These are phyloP conservation scores for Thera obeliscata DNA, from an alignment of 2,888 invertebrate genomes.

Conservation along the genomic window DNA sequence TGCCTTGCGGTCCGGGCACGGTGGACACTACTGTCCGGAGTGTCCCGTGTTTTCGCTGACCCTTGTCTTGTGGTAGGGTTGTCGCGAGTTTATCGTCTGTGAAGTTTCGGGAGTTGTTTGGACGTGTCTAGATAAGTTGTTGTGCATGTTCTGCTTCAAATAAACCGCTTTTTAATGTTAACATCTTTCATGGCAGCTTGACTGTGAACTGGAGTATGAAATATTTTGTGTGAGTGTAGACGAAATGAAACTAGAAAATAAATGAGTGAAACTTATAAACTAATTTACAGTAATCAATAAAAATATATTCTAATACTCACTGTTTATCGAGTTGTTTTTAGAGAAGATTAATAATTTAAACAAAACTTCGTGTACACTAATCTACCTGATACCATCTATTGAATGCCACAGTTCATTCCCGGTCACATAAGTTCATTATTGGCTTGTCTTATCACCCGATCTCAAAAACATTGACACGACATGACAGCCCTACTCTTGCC, in stretches of 20 bases:
- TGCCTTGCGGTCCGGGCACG: constrained; percentile 59
- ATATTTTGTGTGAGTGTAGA: background rate
- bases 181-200: background rate
- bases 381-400: constrained; percentile 30
- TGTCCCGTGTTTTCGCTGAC: constrained; percentile 56
- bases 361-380: background rate
- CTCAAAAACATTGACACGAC: constrained; percentile 50
- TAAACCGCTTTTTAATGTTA: constrained; percentile 13
- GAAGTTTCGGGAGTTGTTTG: constrained; percentile 39
- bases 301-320: too few species aligned
- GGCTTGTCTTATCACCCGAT: constrained; percentile 49
- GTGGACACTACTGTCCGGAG: constrained; percentile 52
- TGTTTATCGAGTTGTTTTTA: too few species aligned
- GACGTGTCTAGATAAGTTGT: constrained; percentile 31
- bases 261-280: too few species aligned
- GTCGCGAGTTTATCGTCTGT: constrained; percentile 44
- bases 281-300: too few species aligned
- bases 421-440: constrained; percentile 45
- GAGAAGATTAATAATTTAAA: too few species aligned
- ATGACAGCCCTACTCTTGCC: constrained; percentile 49
- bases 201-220: background rate
- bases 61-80: constrained; percentile 51
- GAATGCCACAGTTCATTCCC: constrained; percentile 41
- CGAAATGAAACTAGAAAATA: too few species aligned
- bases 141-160: constrained; percentile 31